Conservation (phyloP, 2,888 invertebrate species). For the Caenorhabditis sp. region DNA sequence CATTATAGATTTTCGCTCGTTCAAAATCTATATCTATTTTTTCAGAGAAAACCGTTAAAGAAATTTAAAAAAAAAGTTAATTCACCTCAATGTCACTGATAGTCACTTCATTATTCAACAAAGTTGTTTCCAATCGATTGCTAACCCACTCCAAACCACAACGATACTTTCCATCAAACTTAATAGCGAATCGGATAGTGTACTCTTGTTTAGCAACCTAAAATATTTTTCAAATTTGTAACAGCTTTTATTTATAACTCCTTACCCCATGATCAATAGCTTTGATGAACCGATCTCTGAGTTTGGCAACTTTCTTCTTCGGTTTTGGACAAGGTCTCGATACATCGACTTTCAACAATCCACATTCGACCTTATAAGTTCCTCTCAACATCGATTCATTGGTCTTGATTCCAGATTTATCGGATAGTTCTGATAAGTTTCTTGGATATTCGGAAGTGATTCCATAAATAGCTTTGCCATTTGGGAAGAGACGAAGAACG, state of each 20-base stretch:
- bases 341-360: background rate
- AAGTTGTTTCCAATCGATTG: background rate
- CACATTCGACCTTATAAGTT: background rate
- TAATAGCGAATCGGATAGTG: background rate
- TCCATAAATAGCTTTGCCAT: background rate
- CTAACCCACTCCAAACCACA: slow-evolving; percentile 2
- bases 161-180: background rate
- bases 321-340: background rate
- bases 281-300: background rate
- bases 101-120: background rate
- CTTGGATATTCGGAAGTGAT: slow-evolving; percentile 5
- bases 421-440: background rate
- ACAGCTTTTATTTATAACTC: too few relatives aligned
- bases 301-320: background rate
- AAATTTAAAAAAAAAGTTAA: background rate
- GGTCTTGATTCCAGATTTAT: background rate
- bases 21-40: too few relatives aligned
- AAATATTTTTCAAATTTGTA: background rate
- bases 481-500: background rate
- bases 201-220: background rate
- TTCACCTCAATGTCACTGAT: background rate
- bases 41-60: too few relatives aligned
- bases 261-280: background rate
- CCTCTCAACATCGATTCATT: background rate
- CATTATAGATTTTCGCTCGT: too few relatives aligned